A percentile compares a stretch with the other conserved stretches of the same genome.
phyloP scores from a whole-genome alignment of 2,113 vertebrate genomes.

The Lontra canadensis region DNA sequence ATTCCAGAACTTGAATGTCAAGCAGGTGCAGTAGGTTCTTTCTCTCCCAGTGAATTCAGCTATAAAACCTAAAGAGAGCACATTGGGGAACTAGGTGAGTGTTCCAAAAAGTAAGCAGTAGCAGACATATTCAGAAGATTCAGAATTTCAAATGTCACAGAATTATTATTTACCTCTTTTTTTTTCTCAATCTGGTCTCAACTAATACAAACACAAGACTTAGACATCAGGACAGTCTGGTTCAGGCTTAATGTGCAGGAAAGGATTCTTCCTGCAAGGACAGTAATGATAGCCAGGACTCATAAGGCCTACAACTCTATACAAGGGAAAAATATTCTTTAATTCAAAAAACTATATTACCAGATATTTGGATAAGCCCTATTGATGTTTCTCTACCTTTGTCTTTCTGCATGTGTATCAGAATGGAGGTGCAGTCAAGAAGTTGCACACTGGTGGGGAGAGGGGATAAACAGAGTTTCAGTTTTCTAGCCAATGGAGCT shows the following conservation, averaged over 20 bases:
- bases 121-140: background rate
- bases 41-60: background rate
- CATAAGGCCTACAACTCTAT: background rate
- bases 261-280: background rate
- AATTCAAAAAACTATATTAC: background rate
- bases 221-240: background rate
- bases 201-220: background rate
- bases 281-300: background rate
- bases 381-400: background rate
- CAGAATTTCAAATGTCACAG: background rate
- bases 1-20: background rate
- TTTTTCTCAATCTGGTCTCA: background rate
- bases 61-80: background rate
- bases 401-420: background rate
- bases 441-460: fast-evolving
- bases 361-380: background rate
- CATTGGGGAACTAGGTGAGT: fast-evolving
- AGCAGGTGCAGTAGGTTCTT: background rate
- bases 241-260: background rate
- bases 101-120: background rate
- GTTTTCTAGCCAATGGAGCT: background rate
- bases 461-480: background rate
- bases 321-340: background rate
- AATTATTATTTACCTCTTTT: background rate
- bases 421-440: background rate